phyloP scores from a whole-genome alignment of 1,140 invertebrate species.

The Stenopsyche tienmushanensis region DNA sequence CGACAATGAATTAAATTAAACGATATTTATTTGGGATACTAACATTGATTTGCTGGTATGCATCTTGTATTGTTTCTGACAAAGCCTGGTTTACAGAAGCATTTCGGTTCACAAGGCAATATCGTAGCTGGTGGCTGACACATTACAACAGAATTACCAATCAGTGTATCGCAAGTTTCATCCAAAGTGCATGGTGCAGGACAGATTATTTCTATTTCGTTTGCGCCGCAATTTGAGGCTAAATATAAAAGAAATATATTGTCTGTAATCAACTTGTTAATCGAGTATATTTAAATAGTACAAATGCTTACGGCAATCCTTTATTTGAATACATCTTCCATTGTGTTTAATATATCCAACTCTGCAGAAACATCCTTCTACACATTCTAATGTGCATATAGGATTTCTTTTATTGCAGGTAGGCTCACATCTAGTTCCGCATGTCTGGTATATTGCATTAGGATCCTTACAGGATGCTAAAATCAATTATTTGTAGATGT shows the following conservation, averaged over 20 bases:
- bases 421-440: slow-evolving; percentile 11
- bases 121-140: not conserved
- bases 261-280: too few species aligned
- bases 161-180: not conserved
- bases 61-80: slow-evolving; percentile 15
- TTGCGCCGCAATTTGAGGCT: not conserved
- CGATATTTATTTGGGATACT: not conserved
- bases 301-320: slow-evolving; percentile 3
- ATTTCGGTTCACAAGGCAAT: not conserved
- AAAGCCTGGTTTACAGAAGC: slow-evolving; percentile 23
- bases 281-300: too few species aligned
- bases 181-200: not conserved
- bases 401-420: slow-evolving; percentile 18
- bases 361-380: slow-evolving; percentile 27
- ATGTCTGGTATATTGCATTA: slow-evolving; percentile 12
- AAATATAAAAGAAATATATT: too few species aligned
- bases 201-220: not conserved
- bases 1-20: not conserved
- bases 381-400: slow-evolving; percentile 10
- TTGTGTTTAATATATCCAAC: slow-evolving; percentile 11
- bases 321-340: slow-evolving; percentile 1
- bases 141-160: not conserved
- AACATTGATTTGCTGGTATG: slow-evolving; percentile 1
- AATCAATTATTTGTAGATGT: too few species aligned
- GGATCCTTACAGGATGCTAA: too few species aligned